These are phyloP conservation scores for Varroa destructor DNA, from an alignment of 1,140 invertebrate genomes.

Conservation along the genomic window DNA sequence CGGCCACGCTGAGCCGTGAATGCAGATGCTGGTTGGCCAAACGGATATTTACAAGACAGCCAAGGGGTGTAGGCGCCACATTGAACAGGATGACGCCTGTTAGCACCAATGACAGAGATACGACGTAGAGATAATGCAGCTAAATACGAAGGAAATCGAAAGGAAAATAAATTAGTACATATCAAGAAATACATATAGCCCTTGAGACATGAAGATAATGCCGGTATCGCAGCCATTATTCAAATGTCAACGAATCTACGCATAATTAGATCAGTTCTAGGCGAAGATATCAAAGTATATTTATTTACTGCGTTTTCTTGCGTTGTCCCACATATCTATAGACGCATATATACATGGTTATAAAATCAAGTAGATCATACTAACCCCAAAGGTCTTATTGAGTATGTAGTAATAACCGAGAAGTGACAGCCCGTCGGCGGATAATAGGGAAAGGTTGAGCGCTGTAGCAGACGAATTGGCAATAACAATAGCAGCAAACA, in stretches of 20 bases:
- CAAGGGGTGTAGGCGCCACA: constrained; percentile 47
- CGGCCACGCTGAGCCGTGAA: constrained; percentile 22
- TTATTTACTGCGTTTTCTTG: too few relatives aligned
- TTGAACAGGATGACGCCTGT: constrained; percentile 59
- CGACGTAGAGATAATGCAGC: constrained; percentile 65
- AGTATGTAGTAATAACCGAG: constrained; percentile 64
- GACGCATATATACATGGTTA: too few relatives aligned
- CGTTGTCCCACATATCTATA: too few relatives aligned
- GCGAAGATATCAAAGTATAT: too few relatives aligned
- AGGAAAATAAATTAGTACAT: too few relatives aligned
- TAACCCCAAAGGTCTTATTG: constrained; percentile 58
- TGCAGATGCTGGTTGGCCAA: constrained; percentile 22
- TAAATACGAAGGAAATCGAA: constrained; percentile 39
- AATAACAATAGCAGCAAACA: constrained; percentile 58
- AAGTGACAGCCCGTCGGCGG: constrained; percentile 70
- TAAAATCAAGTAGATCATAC: constrained; percentile 32
- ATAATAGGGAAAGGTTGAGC: constrained; percentile 64
- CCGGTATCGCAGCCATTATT: too few relatives aligned
- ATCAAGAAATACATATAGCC: too few relatives aligned
- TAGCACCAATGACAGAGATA: constrained; percentile 60
- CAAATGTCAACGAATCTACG: constrained; percentile 17
- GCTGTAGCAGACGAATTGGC: constrained; percentile 63
- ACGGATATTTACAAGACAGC: constrained; percentile 26
- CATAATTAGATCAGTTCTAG: background rate
- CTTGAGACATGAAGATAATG: too few relatives aligned